These are phyloP conservation scores for Astyanax mexicanus DNA, from an alignment of 2,797 vertebrate species.

Conservation along the genomic window DNA sequence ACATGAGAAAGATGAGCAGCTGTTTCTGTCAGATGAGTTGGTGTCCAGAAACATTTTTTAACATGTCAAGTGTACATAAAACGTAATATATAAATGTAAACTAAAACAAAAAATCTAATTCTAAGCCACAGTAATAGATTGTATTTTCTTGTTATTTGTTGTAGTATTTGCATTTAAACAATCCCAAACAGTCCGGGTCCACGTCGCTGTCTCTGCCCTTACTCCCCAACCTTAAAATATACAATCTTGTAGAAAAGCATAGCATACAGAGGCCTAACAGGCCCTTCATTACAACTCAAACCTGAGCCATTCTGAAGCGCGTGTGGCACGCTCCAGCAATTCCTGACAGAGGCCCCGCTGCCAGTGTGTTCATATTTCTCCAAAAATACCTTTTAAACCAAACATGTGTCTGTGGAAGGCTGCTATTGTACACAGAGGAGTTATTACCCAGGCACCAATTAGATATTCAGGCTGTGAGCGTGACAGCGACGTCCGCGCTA, in stretches of 20 bases:
- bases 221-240: too few species aligned
- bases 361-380: background rate
- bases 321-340: background rate
- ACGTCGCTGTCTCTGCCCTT: background rate
- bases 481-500: background rate
- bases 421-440: conserved; percentile 1
- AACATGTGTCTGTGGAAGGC: background rate
- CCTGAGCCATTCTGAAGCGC: background rate
- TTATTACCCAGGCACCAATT: conserved; percentile 7
- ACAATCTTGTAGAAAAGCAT: too few species aligned
- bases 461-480: background rate
- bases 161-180: too few species aligned
- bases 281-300: background rate
- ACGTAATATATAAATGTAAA: too few species aligned
- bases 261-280: background rate
- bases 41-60: too few species aligned
- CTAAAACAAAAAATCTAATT: too few species aligned
- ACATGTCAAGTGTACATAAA: too few species aligned
- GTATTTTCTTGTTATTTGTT: too few species aligned
- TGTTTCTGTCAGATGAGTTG: too few species aligned
- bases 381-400: conserved; percentile 11
- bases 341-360: background rate
- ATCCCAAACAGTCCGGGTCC: too few species aligned
- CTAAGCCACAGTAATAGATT: too few species aligned
- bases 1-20: too few species aligned